These are phyloP conservation scores for Agriopis aurantiaria DNA, from an alignment of 2,888 invertebrate species.

Conservation along the genomic window DNA sequence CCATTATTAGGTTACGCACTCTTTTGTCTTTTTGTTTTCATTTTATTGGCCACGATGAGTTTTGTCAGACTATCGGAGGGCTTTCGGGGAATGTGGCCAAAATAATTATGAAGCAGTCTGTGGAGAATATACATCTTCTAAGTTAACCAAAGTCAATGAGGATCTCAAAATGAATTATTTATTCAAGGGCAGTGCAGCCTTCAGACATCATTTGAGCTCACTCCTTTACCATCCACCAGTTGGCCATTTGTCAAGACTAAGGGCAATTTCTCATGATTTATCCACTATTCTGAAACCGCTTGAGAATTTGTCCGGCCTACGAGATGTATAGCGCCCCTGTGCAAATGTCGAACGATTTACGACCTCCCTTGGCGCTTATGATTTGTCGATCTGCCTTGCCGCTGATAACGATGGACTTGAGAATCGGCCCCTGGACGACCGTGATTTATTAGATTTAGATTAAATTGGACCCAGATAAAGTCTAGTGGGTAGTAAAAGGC, in stretches of 20 bases:
- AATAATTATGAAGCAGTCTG: no score
- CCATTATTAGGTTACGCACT: no score
- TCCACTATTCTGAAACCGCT: slow-evolving; percentile 57
- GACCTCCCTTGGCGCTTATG: slow-evolving; percentile 58
- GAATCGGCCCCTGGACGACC: slow-evolving; percentile 38
- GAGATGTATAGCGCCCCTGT: slow-evolving; percentile 66
- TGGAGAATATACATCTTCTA: no score
- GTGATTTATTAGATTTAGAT: slow-evolving; percentile 28
- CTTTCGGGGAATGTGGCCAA: no score
- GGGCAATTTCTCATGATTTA: slow-evolving; percentile 67
- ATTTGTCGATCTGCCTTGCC: slow-evolving; percentile 58
- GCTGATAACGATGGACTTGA: slow-evolving; percentile 52
- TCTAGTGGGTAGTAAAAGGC: slow-evolving; percentile 12
- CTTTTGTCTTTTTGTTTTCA: no score
- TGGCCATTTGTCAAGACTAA: slow-evolving; percentile 51
- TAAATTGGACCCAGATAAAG: slow-evolving; percentile 22
- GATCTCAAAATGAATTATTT: not conserved
- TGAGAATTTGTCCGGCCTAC: slow-evolving; percentile 73
- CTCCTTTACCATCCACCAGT: slow-evolving; percentile 16
- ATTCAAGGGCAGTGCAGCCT: no score
- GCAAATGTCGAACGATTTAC: slow-evolving; percentile 70
- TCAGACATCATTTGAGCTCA: slow-evolving; percentile 4
- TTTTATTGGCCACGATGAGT: no score
- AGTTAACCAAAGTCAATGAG: not conserved
- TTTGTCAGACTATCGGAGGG: no score